Percentiles rank a stretch among this genome's conserved stretches.
phyloP scores from a whole-genome alignment of 2,888 invertebrate genomes.

The Proisotoma minuta region DNA sequence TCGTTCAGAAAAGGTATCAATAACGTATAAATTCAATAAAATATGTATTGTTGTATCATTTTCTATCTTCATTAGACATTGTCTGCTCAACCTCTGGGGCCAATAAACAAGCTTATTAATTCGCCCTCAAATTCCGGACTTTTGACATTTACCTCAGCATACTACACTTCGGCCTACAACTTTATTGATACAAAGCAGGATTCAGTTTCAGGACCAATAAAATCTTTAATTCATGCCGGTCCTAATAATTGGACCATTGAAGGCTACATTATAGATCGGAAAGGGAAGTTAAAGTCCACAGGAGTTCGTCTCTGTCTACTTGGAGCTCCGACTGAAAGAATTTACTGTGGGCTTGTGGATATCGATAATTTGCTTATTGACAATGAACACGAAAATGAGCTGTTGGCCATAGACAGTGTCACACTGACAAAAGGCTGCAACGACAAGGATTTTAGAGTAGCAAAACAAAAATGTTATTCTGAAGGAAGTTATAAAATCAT shows the following conservation, averaged over 20 bases:
- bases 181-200: not conserved
- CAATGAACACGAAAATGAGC: too few relatives aligned
- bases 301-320: not conserved
- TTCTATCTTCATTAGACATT: not conserved
- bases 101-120: not conserved
- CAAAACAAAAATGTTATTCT: not conserved
- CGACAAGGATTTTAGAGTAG: not conserved
- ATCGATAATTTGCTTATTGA: not conserved
- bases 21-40: not conserved
- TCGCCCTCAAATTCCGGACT: not conserved
- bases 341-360: not conserved
- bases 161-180: not conserved
- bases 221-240: not conserved
- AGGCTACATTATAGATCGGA: not conserved
- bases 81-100: not conserved
- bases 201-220: not conserved
- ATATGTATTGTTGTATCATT: not conserved
- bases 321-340: not conserved
- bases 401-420: not conserved
- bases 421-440: not conserved
- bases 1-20: not conserved
- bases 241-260: not conserved
- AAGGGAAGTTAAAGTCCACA: not conserved
- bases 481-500: not conserved
- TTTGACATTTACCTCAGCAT: not conserved